Evolutionary conservation across 2,797 vertebrate species (phyloP).

Genomic region (Taeniopygia guttata): DNA sequence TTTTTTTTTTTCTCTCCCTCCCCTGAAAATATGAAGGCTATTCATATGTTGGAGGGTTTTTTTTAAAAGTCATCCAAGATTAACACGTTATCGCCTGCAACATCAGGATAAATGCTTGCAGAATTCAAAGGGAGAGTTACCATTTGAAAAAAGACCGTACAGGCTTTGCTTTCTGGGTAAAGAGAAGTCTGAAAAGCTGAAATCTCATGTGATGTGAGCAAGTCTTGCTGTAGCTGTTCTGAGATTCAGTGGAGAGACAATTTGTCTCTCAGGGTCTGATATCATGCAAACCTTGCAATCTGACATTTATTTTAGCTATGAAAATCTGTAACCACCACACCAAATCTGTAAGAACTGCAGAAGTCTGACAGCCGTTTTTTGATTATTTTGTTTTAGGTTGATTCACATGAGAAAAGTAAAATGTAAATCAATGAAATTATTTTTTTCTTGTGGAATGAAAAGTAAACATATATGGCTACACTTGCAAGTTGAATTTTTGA

Average conservation of each 20-base stretch:
- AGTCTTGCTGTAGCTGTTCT: constrained; percentile 68
- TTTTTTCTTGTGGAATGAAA: constrained; percentile 8
- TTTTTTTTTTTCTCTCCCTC: neutral
- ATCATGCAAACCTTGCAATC: constrained; percentile 83
- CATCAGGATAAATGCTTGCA: constrained; percentile 76
- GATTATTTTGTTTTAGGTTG: constrained; percentile 34
- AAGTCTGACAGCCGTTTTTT: constrained; percentile 2
- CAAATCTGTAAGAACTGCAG: constrained; percentile 21
- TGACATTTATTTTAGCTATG: constrained; percentile 95
- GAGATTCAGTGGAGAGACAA: constrained; percentile 76
- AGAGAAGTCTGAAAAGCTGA: constrained; percentile 77
- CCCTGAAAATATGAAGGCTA: constrained; percentile 70
- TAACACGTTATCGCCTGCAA: constrained; percentile 70
- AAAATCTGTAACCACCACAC: constrained; percentile 67
- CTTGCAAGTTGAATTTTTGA: neutral
- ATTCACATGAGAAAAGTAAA: constrained; percentile 11
- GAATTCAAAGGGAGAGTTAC: constrained; percentile 78
- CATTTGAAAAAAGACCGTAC: constrained; percentile 78
- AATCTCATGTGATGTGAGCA: constrained; percentile 77
- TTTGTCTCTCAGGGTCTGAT: constrained; percentile 84
- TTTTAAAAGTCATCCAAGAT: constrained; percentile 75
- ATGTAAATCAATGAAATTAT: neutral
- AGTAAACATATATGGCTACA: neutral
- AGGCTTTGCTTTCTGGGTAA: constrained; percentile 78
- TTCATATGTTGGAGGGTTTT: constrained; percentile 73